A percentile compares a stretch with the other conserved stretches of the same genome.
Evolutionary conservation across 2,888 invertebrate species (phyloP).

Genomic region (Sthenelais limicola): DNA sequence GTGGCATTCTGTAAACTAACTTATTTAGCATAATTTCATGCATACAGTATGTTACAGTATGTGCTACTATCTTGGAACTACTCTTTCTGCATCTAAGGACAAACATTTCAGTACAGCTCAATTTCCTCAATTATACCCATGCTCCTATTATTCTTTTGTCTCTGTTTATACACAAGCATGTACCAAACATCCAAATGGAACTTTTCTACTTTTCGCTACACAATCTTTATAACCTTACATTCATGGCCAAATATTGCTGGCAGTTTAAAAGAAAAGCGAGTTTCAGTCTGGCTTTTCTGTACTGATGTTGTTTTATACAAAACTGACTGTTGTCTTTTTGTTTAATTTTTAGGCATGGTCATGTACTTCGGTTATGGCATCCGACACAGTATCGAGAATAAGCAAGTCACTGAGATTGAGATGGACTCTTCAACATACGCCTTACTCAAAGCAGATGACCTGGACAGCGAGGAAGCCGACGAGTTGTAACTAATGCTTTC

Average conservation of each 20-base stretch:
- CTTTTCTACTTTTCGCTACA: not conserved
- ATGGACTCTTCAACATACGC: slow-evolving; percentile 4
- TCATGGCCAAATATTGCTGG: no score
- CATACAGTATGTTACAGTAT: no score
- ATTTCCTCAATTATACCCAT: no score
- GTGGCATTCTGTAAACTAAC: no score
- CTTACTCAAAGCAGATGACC: slow-evolving; percentile 1
- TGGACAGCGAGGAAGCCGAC: slow-evolving; percentile 28
- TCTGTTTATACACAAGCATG: no score
- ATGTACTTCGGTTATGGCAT: slow-evolving; percentile 46
- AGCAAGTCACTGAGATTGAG: not conserved
- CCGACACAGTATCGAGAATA: slow-evolving; percentile 23
- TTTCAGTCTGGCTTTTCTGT: no score
- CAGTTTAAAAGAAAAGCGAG: no score
- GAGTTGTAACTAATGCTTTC: slow-evolving; percentile 30
- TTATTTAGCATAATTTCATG: no score
- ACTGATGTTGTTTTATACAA: not conserved
- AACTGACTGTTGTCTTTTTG: not conserved
- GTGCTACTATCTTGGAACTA: no score
- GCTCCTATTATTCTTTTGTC: no score
- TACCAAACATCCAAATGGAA: not conserved
- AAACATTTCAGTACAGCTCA: no score
- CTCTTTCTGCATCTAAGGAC: no score
- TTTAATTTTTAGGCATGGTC: slow-evolving; percentile 25
- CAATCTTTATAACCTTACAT: not conserved